phyloP scores from a whole-genome alignment of 2,797 vertebrate genomes.

The Petrocephalus sullivani region DNA sequence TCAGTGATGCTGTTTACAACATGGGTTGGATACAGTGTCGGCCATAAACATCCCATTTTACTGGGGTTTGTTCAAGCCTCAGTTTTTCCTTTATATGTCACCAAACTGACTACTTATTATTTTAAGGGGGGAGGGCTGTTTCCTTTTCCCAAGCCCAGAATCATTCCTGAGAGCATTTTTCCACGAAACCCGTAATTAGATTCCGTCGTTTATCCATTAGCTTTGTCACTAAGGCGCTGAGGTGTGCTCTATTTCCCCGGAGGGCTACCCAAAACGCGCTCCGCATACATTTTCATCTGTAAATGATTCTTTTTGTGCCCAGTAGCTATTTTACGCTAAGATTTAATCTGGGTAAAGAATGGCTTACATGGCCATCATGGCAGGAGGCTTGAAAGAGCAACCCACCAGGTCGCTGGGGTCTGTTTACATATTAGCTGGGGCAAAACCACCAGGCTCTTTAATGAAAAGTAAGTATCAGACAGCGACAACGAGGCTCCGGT shows the following conservation, averaged over 20 bases:
- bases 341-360: not conserved
- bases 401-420: not conserved
- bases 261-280: not conserved
- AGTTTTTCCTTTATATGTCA: not conserved
- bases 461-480: not conserved
- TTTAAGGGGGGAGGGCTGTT: not conserved
- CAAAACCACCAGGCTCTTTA: not conserved
- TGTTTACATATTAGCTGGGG: not conserved
- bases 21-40: not conserved
- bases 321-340: not conserved
- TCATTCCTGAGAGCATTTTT: not conserved
- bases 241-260: not conserved
- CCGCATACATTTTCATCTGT: not conserved
- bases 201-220: not conserved
- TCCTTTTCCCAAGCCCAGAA: not conserved
- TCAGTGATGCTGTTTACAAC: not conserved
- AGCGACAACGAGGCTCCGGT: not conserved
- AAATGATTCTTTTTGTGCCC: not conserved
- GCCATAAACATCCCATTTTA: not conserved
- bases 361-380: not conserved
- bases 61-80: not conserved
- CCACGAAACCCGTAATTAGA: slow-evolving; percentile 2
- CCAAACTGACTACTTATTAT: not conserved
- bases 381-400: not conserved
- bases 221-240: not conserved